These are phyloP conservation scores for Armadillidium nasatum DNA, from an alignment of 1,140 invertebrate species.

Conservation along the genomic window DNA sequence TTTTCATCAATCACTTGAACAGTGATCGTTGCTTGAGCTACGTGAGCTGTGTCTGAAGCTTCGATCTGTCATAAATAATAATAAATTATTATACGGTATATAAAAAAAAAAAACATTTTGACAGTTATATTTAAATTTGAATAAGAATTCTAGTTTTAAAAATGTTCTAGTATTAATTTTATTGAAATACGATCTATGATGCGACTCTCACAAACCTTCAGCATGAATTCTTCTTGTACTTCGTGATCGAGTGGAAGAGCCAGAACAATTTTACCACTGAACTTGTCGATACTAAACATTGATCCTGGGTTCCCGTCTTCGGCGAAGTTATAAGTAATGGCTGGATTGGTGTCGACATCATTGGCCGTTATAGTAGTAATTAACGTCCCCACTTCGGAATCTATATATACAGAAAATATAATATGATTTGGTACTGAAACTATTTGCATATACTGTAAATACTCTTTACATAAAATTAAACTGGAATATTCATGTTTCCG, in stretches of 20 bases:
- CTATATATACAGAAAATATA: not conserved
- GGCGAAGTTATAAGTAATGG: conserved; percentile 75
- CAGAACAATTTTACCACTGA: conserved; percentile 79
- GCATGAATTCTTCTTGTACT: conserved; percentile 61
- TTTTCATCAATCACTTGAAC: conserved; percentile 84
- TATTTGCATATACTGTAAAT: not conserved
- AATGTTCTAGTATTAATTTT: too few species aligned
- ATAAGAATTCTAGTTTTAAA: too few species aligned
- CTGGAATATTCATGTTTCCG: too few species aligned
- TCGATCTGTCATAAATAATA: conserved; percentile 30
- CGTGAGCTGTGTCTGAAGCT: conserved; percentile 79
- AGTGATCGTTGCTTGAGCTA: conserved; percentile 70
- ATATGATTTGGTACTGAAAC: not conserved
- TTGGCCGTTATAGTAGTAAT: conserved; percentile 87
- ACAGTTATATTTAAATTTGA: too few species aligned
- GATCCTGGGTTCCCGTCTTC: conserved; percentile 55
- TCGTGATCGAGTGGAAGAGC: conserved; percentile 71
- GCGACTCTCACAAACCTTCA: conserved; percentile 56
- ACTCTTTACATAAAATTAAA: not conserved
- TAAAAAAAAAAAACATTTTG: too few species aligned
- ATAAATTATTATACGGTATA: too few species aligned
- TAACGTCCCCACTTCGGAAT: conserved; percentile 69
- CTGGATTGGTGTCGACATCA: conserved; percentile 89
- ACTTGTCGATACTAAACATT: conserved; percentile 80
- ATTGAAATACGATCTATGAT: too few species aligned